These are phyloP conservation scores for Lethrus apterus DNA, from an alignment of 1,140 invertebrate genomes.

Conservation along the genomic window DNA sequence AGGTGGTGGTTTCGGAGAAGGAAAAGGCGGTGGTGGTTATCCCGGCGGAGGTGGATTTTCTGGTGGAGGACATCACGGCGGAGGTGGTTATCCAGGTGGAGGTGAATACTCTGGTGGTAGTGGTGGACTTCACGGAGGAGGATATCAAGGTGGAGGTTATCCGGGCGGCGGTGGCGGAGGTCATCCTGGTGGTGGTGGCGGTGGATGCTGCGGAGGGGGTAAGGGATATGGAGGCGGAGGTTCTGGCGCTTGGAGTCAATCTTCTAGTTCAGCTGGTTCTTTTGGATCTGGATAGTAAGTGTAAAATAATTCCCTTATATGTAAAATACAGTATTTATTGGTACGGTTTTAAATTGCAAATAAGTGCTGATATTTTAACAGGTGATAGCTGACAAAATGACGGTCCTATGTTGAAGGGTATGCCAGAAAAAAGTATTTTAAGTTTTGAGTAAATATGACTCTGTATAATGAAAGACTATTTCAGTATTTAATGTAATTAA, in stretches of 20 bases:
- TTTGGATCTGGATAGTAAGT: slow-evolving; percentile 8
- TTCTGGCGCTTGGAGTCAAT: slow-evolving; percentile 13
- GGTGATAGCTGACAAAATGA: no score
- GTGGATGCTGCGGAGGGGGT: background rate
- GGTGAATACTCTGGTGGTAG: slow-evolving; percentile 1
- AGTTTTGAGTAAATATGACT: no score
- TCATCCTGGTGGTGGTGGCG: background rate
- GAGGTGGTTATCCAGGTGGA: background rate
- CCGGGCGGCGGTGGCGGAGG: background rate
- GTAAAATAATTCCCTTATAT: no score
- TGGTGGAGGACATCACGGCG: slow-evolving; percentile 4
- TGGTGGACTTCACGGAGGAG: background rate
- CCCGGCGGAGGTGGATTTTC: background rate
- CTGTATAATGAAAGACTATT: no score
- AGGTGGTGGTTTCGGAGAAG: background rate
- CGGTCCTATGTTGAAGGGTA: no score
- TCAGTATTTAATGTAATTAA: no score
- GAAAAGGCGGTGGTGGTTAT: background rate
- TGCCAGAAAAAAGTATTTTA: no score
- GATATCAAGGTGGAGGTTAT: background rate
- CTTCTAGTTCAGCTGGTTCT: slow-evolving; percentile 10
- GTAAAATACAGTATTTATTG: no score
- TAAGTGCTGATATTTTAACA: no score
- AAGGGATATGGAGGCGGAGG: background rate
- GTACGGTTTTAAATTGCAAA: no score